These are phyloP conservation scores for Anser brachyrhynchus DNA, from an alignment of 2,113 vertebrate genomes.

Conservation along the genomic window DNA sequence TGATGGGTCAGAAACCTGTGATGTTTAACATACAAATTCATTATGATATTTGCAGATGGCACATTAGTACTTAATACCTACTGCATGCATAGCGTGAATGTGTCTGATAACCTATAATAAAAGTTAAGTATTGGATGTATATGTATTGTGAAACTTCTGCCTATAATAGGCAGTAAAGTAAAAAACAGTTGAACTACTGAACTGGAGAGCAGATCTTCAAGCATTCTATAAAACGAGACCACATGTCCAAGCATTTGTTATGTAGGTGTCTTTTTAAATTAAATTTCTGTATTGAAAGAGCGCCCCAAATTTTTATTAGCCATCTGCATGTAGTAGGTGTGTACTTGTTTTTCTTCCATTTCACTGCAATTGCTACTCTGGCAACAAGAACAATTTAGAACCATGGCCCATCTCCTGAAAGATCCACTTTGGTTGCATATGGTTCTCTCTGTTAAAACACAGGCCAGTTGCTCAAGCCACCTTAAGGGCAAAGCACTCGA, in stretches of 20 bases:
- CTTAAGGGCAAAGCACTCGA: neutral
- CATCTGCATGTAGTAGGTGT: conserved; percentile 59
- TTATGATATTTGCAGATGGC: neutral
- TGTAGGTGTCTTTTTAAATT: conserved; percentile 41
- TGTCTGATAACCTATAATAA: neutral
- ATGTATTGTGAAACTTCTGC: neutral
- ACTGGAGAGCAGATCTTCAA: neutral
- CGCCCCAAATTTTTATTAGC: conserved; percentile 60
- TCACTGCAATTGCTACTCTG: conserved; percentile 21
- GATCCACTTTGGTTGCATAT: neutral
- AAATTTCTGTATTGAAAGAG: conserved; percentile 1
- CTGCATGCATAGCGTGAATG: neutral
- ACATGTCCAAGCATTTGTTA: conserved; percentile 39
- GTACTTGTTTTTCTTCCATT: neutral
- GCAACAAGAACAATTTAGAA: conserved; percentile 23
- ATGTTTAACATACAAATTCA: neutral
- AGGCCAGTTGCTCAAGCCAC: neutral
- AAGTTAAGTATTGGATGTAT: neutral
- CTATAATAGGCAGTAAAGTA: neutral
- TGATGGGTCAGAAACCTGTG: neutral
- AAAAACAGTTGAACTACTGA: neutral
- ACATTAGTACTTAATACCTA: neutral
- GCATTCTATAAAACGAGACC: neutral
- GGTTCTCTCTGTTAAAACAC: neutral
- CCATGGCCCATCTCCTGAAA: neutral